Percentiles rank a stretch among this genome's conserved stretches.
Conservation (phyloP, 2,797 vertebrate genomes). For the Florisuga fusca region DNA sequence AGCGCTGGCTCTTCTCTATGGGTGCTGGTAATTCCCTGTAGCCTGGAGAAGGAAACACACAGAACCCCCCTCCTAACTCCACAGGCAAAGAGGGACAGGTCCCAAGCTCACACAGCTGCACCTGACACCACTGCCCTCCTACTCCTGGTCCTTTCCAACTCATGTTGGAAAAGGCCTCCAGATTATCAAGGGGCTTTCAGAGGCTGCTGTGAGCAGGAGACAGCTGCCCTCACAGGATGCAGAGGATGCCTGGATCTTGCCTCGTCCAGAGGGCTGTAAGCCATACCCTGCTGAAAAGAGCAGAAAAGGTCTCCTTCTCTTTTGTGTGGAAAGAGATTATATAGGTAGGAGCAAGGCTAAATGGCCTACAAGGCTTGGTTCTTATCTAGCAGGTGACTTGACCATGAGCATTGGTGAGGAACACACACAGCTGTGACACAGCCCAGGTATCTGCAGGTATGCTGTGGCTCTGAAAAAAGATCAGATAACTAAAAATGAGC, state of each 20-base stretch:
- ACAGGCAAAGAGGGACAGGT: rapidly evolving
- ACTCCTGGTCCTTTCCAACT: background rate
- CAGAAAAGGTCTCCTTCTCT: background rate
- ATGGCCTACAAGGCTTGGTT: background rate
- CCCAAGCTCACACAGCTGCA: rapidly evolving
- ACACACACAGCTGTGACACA: too few species aligned
- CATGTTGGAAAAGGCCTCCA: background rate
- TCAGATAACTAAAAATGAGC: background rate
- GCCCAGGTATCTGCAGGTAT: background rate
- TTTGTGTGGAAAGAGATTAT: background rate
- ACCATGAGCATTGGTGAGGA: background rate
- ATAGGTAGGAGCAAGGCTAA: background rate
- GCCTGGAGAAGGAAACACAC: background rate
- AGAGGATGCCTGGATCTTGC: background rate
- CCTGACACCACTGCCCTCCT: background rate
- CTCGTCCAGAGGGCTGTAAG: background rate
- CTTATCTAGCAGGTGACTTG: background rate
- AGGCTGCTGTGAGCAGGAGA: background rate
- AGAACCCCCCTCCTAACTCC: background rate
- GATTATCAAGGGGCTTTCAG: background rate
- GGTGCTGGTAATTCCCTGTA: background rate
- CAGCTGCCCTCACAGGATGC: background rate
- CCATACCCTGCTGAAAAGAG: background rate
- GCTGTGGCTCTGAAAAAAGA: background rate
- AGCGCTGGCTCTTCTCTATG: background rate